phyloP scores from a whole-genome alignment of 35 echinoderm and acorn worm genomes.

The Apostichopus californicus region DNA sequence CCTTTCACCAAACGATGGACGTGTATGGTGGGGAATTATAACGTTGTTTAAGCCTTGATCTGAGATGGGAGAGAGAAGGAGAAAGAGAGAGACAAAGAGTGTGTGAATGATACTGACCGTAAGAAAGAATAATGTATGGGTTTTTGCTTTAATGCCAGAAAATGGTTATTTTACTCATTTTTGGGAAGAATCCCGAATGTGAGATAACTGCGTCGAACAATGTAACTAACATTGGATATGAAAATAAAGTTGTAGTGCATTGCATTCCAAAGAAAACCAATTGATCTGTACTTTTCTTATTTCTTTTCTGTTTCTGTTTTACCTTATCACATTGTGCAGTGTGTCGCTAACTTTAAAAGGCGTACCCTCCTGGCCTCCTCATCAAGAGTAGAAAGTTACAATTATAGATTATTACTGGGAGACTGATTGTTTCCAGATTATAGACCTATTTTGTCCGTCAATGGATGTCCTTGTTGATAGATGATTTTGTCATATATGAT shows the following conservation, averaged over 20 bases:
- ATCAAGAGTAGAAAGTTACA: no score
- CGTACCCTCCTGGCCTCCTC: neutral
- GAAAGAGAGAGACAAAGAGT: neutral
- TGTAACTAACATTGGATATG: neutral
- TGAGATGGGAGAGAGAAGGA: neutral
- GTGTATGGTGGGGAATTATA: neutral
- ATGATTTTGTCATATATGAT: no score
- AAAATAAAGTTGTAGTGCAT: constrained; percentile 25
- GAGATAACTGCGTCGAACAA: neutral
- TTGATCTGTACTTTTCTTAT: no score
- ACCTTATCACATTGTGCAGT: no score
- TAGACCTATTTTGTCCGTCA: no score
- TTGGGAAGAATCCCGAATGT: neutral
- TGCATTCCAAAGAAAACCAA: constrained; percentile 23
- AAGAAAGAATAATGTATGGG: neutral
- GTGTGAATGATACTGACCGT: neutral
- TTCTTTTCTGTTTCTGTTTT: no score
- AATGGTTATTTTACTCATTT: neutral
- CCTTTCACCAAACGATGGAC: neutral
- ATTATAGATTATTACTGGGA: no score
- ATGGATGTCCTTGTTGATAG: no score
- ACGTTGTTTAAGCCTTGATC: neutral
- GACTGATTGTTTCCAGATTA: no score
- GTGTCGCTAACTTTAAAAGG: neutral
- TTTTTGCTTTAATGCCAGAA: neutral